These are phyloP conservation scores for Panthera uncia DNA, from an alignment of 2,113 vertebrate genomes.

Conservation along the genomic window DNA sequence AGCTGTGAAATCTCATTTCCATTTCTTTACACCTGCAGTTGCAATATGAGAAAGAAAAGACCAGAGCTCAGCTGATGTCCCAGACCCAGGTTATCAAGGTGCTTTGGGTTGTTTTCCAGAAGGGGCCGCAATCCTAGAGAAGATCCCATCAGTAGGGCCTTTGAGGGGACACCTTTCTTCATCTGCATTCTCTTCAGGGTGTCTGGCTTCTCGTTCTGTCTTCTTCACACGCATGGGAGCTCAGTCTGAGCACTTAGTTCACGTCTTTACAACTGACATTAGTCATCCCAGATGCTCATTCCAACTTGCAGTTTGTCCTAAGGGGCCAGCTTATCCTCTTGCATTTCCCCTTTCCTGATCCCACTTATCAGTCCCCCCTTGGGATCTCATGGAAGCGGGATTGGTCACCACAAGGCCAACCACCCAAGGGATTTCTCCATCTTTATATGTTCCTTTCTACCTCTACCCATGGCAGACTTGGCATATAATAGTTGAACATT, in stretches of 20 bases:
- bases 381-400: not conserved
- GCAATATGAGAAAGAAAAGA: not conserved
- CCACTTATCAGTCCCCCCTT: not conserved
- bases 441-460: not conserved
- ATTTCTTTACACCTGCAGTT: constrained; percentile 83
- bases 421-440: not conserved
- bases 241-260: not conserved
- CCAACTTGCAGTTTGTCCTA: not conserved
- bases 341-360: not conserved
- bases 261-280: not conserved
- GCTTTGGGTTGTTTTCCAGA: not conserved
- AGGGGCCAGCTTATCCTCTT: not conserved
- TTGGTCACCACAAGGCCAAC: not conserved
- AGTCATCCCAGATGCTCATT: constrained; percentile 33
- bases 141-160: not conserved
- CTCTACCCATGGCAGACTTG: not conserved
- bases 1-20: constrained; percentile 83
- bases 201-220: not conserved
- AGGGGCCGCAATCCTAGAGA: not conserved
- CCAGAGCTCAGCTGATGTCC: not conserved
- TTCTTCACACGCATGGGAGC: not conserved
- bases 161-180: not conserved
- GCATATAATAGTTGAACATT: not conserved
- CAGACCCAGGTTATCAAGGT: constrained; percentile 30
- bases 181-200: not conserved